These are phyloP conservation scores for Mandrillus leucophaeus DNA, from an alignment of 2,113 vertebrate species.

Conservation along the genomic window DNA sequence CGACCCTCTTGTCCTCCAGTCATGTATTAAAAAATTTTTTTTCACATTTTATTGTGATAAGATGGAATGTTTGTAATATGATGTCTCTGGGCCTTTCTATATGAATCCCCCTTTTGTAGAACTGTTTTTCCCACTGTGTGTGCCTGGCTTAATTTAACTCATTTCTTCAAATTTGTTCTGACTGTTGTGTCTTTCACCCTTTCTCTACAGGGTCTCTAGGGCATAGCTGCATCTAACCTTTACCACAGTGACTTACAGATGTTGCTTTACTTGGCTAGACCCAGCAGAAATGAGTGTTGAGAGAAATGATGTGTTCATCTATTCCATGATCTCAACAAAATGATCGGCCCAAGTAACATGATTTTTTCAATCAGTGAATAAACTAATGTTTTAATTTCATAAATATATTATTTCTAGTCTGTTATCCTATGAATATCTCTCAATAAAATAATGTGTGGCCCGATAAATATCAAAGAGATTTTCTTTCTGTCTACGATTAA, in stretches of 20 bases:
- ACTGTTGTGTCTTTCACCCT: not conserved
- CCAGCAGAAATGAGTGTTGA: not conserved
- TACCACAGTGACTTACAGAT: not conserved
- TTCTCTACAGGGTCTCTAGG: not conserved
- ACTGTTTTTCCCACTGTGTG: not conserved
- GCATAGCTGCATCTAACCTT: not conserved
- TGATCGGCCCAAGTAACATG: not conserved
- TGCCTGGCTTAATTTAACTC: not conserved
- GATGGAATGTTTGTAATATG: not conserved
- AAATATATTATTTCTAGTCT: not conserved
- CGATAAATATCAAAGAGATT: not conserved
- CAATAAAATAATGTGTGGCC: not conserved
- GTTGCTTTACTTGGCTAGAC: not conserved
- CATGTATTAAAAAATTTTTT: not conserved
- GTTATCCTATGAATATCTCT: not conserved
- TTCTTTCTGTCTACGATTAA: not conserved
- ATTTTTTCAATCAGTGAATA: not conserved
- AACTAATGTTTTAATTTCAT: constrained; percentile 4
- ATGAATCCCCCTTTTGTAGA: not conserved
- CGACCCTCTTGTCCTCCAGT: too few relatives aligned
- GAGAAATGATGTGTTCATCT: not conserved
- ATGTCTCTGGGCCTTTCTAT: not conserved
- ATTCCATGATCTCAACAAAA: not conserved
- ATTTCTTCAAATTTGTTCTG: not conserved
- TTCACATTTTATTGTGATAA: not conserved